Evolutionary conservation across 2,797 vertebrate species (phyloP).

Genomic region (Ctenopoma multispine): DNA sequence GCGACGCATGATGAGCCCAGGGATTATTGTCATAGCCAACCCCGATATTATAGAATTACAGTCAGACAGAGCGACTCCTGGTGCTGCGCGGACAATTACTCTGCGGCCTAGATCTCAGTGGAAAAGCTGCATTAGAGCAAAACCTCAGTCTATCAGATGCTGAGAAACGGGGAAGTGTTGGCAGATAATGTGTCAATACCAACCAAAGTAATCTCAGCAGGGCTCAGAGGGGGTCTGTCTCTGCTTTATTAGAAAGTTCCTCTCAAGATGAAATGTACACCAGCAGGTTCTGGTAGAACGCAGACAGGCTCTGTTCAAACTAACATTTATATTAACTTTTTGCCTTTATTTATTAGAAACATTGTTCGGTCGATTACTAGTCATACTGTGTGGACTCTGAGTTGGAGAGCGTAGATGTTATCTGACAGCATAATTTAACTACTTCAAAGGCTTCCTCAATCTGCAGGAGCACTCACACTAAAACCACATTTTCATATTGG

Average conservation of each 20-base stretch:
- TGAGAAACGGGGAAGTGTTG: constrained; percentile 62
- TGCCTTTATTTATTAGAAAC: constrained; percentile 3
- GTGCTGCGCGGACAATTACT: constrained; percentile 76
- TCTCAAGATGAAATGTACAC: constrained; percentile 52
- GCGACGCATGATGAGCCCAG: constrained; percentile 55
- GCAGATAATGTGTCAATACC: constrained; percentile 72
- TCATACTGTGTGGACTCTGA: background rate
- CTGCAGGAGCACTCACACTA: constrained; percentile 13
- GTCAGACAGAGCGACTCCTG: constrained; percentile 83
- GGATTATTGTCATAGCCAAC: constrained; percentile 80
- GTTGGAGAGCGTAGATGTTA: constrained; percentile 6
- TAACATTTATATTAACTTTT: constrained; percentile 9
- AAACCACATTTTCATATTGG: constrained; percentile 24
- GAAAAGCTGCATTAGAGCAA: constrained; percentile 68
- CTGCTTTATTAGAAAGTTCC: constrained; percentile 63
- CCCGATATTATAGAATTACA: constrained; percentile 83
- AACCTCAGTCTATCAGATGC: constrained; percentile 65
- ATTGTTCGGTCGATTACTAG: background rate
- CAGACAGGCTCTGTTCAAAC: background rate
- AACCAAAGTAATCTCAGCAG: constrained; percentile 36
- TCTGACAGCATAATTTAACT: constrained; percentile 4
- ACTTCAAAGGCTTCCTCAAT: constrained; percentile 28
- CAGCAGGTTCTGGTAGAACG: background rate
- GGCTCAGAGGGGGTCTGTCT: constrained; percentile 49
- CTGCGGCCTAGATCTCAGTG: constrained; percentile 75